These are phyloP conservation scores for Mormyrops attenuatus DNA, from an alignment of 2,797 vertebrate species.

Conservation along the genomic window DNA sequence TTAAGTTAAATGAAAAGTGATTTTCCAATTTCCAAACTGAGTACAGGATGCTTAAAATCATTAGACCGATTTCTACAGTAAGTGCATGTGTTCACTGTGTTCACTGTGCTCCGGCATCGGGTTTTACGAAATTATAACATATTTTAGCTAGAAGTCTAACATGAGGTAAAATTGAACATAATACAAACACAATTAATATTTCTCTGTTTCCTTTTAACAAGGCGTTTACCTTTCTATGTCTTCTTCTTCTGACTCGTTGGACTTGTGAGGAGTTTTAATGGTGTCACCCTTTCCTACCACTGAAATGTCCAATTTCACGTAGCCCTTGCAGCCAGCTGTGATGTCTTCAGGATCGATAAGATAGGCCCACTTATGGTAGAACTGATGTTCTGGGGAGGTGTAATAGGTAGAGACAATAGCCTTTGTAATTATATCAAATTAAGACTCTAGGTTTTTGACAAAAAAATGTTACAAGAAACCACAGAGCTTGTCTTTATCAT, in stretches of 20 bases:
- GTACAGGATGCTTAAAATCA: not conserved
- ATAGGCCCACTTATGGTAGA: constrained; percentile 93
- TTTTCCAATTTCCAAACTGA: not conserved
- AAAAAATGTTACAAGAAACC: not conserved
- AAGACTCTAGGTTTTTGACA: not conserved
- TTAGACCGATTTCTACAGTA: not conserved
- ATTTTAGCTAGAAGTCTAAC: not conserved
- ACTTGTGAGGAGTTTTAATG: constrained; percentile 88
- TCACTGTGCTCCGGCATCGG: not conserved
- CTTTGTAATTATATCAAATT: not conserved
- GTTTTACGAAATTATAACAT: not conserved
- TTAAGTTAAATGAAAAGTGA: not conserved
- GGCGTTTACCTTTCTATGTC: constrained; percentile 84
- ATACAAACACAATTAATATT: not conserved
- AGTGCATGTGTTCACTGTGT: not conserved
- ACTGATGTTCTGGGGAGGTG: constrained; percentile 78
- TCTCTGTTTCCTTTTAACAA: not conserved
- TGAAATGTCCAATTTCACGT: constrained; percentile 84
- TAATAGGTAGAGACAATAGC: not conserved
- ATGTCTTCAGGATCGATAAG: constrained; percentile 89
- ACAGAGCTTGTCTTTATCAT: constrained; percentile 14
- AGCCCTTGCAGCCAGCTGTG: constrained; percentile 84
- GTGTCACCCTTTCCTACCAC: constrained; percentile 93
- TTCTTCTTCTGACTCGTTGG: constrained; percentile 84
- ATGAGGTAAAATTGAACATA: not conserved